Conservation (phyloP, 1,140 invertebrate species). For the Nephotettix cincticeps region DNA sequence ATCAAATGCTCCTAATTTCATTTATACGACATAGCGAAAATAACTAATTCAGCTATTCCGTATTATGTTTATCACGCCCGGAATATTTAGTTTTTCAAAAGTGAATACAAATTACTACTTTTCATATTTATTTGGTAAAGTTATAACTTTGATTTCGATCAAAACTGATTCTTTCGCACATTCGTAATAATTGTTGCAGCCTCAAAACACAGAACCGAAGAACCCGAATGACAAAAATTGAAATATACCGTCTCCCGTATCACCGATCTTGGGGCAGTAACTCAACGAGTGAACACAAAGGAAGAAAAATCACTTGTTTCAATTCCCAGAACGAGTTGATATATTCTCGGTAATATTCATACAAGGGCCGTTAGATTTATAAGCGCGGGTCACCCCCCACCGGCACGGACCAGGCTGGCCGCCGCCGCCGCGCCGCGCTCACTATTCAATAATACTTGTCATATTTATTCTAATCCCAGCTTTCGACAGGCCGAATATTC, state of each 20-base stretch:
- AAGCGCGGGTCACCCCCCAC: constrained; percentile 1
- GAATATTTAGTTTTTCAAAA: no score
- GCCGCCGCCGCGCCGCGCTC: neutral
- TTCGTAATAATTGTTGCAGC: no score
- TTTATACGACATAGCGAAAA: no score
- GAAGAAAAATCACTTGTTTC: constrained; percentile 4
- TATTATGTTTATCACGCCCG: no score
- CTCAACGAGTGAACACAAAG: neutral
- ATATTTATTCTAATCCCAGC: constrained; percentile 1
- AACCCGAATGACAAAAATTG: neutral
- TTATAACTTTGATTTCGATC: no score
- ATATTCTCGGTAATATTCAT: constrained; percentile 8
- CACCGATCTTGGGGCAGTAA: neutral
- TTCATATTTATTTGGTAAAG: no score
- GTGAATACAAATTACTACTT: no score
- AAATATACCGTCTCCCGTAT: neutral
- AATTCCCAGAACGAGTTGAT: neutral
- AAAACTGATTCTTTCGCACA: no score
- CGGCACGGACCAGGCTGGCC: neutral
- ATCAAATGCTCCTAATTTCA: no score
- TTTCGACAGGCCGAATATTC: constrained; percentile 4
- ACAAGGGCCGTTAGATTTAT: neutral
- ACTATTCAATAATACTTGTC: constrained; percentile 7
- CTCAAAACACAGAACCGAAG: no score
- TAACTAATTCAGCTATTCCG: no score